These are phyloP conservation scores for Bergia puertoricense DNA, from an alignment of 92 coral and sea anemone species.

Conservation along the genomic window DNA sequence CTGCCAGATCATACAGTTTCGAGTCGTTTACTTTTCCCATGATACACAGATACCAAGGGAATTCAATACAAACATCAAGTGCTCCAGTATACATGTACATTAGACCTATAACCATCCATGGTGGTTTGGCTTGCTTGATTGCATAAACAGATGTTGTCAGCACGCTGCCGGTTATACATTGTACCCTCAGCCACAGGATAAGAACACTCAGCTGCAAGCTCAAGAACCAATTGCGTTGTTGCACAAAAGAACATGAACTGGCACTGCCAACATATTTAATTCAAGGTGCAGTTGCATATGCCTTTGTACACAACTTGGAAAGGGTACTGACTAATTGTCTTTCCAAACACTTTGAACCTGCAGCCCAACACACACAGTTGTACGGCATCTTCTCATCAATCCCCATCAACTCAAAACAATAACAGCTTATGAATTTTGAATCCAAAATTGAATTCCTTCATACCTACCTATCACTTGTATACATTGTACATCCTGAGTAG, in stretches of 20 bases:
- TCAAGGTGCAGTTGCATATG: no score
- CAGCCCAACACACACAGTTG: no score
- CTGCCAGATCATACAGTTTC: slow-evolving; percentile 57
- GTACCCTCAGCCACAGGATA: slow-evolving; percentile 95
- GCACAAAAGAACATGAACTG: slow-evolving; percentile 72
- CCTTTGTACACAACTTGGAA: no score
- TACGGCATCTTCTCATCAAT: no score
- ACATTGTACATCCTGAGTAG: no score
- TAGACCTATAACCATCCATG: slow-evolving; percentile 93
- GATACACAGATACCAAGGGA: slow-evolving; percentile 64
- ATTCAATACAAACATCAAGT: slow-evolving; percentile 68
- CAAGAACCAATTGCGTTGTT: slow-evolving; percentile 73
- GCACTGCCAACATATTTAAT: background rate
- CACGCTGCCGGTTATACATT: slow-evolving; percentile 86
- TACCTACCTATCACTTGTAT: no score
- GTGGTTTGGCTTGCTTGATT: slow-evolving; percentile 83
- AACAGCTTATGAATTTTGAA: no score
- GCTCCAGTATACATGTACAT: slow-evolving; percentile 61
- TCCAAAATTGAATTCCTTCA: no score
- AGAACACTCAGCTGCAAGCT: slow-evolving; percentile 87
- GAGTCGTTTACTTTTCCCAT: slow-evolving; percentile 65
- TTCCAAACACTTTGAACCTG: no score
- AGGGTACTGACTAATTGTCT: no score
- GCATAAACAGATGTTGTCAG: slow-evolving; percentile 71
- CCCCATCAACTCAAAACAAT: no score